Base-by-base conservation (phyloP, 2,888 invertebrate genomes). In the Dasypogon diadema region DNA sequence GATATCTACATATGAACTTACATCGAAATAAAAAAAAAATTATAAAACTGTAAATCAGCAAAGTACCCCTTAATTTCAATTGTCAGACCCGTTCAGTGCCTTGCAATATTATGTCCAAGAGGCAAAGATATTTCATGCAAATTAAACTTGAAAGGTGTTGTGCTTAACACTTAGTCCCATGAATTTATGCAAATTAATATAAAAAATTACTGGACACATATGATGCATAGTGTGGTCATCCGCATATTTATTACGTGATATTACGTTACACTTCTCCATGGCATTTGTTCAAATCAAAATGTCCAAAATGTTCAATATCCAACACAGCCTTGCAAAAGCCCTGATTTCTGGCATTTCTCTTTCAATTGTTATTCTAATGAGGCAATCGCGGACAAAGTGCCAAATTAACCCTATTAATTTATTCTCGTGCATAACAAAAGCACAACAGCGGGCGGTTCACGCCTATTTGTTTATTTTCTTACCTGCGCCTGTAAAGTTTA, bases 321-420 rank as follows among this genome's bases (percentile, higher is more conserved):
- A 16, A n/a, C 16, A 37, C 14, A 48, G 14, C 26, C 48, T 24
- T 37, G 5, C 22, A 46, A 42, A 37, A 63, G 30, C 30, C 30
- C 30, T 8, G 30, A 42, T 42, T 16, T 63, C 63, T 18, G 21
- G 14, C 18, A 51, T 21, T 21, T n/a, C 16, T 51, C 51, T 21
- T 18, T 42, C 65, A 65, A 65, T 65, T 65, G 46, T 46, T 65
- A 65, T 65, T 65, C 65, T 46, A 65, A 65, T 65, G 65, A 65
- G 24, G 6, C 46, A 18, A 26, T 12, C 24, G 14, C 14, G 46
- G 46, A 46, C 46, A 46, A 65, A 48, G 46, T 46, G 65, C 46
- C 46, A 65, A 46, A 65, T 65, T 65, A 65, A 65, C 65, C 65
- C 65, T 65, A 65, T 65, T 65, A 63, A 63, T 63, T 63, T 63